Percentiles rank a stretch among this genome's conserved stretches.
Conservation (phyloP, 2,888 invertebrate genomes). For the Sphinx pinastri region DNA sequence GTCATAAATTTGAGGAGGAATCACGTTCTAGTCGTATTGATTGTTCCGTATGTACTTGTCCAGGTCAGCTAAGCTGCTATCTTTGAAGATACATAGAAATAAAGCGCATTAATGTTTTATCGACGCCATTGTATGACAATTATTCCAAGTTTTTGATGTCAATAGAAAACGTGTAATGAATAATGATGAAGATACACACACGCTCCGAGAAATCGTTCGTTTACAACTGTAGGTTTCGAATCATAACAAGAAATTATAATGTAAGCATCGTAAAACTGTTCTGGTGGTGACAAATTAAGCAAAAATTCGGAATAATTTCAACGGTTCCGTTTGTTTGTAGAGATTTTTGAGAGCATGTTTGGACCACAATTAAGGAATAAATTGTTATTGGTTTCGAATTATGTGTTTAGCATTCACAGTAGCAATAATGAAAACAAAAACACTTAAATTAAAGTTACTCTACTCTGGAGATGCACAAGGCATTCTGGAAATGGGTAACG, state of each 20-base stretch:
- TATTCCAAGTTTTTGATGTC: background rate
- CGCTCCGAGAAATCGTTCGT: background rate
- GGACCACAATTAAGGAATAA: too few relatives aligned
- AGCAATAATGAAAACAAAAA: too few relatives aligned
- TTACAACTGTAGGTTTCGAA: background rate
- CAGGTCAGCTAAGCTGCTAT: background rate
- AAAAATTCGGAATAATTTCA: too few relatives aligned
- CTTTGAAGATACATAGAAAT: background rate
- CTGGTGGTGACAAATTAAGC: too few relatives aligned
- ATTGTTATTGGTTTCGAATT: too few relatives aligned
- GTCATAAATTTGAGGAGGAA: slow-evolving; percentile 47
- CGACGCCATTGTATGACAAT: background rate
- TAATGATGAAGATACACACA: background rate
- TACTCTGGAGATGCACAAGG: too few relatives aligned
- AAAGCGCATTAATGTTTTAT: background rate
- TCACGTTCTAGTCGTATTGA: slow-evolving; percentile 31
- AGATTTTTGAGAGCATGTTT: too few relatives aligned
- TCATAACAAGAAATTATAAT: background rate
- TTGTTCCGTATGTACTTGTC: background rate
- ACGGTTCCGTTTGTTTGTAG: too few relatives aligned
- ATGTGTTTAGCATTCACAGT: too few relatives aligned
- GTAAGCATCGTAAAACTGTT: background rate
- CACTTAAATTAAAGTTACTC: too few relatives aligned
- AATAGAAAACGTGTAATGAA: background rate
- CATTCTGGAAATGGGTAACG: slow-evolving; percentile 5